Conservation (phyloP, 1,140 invertebrate genomes). For the Acyrthosiphon pisum region DNA sequence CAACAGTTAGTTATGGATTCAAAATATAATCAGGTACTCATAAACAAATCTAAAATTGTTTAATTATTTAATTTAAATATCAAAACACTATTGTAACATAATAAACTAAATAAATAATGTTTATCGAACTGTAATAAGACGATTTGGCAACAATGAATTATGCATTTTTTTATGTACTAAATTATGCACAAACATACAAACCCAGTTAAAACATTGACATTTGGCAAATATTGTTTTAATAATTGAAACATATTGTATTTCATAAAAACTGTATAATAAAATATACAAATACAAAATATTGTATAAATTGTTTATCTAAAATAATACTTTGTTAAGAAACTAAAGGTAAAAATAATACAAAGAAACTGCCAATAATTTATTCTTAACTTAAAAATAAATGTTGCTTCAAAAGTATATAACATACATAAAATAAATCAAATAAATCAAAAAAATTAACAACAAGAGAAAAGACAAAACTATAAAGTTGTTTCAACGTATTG, state of each 20-base stretch:
- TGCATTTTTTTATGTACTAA: neutral
- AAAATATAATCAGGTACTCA: neutral
- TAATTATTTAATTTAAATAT: neutral
- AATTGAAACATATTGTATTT: neutral
- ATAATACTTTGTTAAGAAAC: conserved; percentile 8
- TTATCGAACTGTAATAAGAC: neutral
- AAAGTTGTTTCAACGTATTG: neutral
- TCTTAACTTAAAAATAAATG: neutral
- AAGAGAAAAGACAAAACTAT: neutral
- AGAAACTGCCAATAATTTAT: conserved; percentile 6
- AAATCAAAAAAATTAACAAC: conserved; percentile 5
- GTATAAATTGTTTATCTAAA: conserved; percentile 1
- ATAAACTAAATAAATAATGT: neutral
- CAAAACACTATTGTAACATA: neutral
- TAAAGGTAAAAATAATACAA: neutral
- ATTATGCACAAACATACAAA: neutral
- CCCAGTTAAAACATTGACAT: neutral
- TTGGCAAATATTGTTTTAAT: neutral
- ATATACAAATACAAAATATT: neutral
- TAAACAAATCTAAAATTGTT: neutral
- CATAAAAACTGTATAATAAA: neutral
- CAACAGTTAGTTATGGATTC: neutral
- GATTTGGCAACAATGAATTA: neutral
- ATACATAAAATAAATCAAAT: conserved; percentile 15
- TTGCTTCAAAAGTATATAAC: neutral